Conservation (phyloP, 2,888 invertebrate species). For the Cosmia pyralina region DNA sequence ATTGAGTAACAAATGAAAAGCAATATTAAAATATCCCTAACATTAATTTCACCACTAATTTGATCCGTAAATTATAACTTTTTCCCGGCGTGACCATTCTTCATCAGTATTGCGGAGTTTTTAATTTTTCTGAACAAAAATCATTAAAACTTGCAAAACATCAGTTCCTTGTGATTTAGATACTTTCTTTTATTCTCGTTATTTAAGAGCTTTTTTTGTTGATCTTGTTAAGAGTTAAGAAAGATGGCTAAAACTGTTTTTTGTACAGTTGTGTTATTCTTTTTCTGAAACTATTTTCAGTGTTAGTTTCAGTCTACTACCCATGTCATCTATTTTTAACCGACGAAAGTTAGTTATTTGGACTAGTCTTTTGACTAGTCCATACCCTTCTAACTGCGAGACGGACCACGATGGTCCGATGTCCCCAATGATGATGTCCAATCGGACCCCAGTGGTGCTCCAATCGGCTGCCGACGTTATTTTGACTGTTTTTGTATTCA, state of each 20-base stretch:
- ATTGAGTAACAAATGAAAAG: conserved; percentile 30
- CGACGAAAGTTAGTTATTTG: too few species aligned
- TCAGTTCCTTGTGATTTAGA: conserved; percentile 37
- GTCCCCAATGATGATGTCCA: too few species aligned
- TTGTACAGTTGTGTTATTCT: neutral
- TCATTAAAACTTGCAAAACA: conserved; percentile 59
- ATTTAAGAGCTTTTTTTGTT: neutral
- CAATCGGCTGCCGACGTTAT: too few species aligned
- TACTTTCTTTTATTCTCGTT: conserved; percentile 4
- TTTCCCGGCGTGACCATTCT: conserved; percentile 40
- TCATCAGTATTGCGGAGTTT: conserved; percentile 40
- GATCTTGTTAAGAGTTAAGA: neutral
- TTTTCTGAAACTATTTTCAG: neutral
- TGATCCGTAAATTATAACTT: conserved; percentile 54
- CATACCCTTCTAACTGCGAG: too few species aligned
- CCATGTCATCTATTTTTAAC: neutral
- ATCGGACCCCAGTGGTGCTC: too few species aligned
- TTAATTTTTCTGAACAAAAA: conserved; percentile 58
- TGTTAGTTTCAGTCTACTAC: neutral
- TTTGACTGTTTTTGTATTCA: too few species aligned
- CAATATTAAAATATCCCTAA: conserved; percentile 39
- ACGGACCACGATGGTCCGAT: too few species aligned
- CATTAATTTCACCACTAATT: conserved; percentile 50
- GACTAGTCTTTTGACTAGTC: too few species aligned
- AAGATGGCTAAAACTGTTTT: neutral